phyloP scores from a whole-genome alignment of 2,113 vertebrate genomes.

The Cebidichthys violaceus region DNA sequence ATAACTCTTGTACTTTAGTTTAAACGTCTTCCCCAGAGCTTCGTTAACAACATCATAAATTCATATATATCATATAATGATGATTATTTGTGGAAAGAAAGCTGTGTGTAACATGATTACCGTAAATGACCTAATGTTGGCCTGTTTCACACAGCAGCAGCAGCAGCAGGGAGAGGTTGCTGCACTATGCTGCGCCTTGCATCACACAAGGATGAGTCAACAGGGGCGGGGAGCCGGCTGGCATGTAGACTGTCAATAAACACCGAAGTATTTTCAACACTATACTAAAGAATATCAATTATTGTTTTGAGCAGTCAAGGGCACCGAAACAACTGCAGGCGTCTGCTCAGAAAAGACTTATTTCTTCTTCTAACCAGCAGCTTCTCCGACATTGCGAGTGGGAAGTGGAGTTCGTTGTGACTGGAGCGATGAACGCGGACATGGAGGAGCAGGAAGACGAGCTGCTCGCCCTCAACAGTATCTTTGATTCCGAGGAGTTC shows the following conservation, averaged over 20 bases:
- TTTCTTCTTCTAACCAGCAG: neutral
- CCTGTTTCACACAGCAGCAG: neutral
- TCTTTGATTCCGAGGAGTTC: constrained; percentile 89
- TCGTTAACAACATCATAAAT: too few species aligned
- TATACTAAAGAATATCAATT: neutral
- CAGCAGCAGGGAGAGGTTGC: constrained; percentile 4
- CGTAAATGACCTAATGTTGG: neutral
- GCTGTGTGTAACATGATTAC: neutral
- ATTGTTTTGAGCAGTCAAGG: neutral
- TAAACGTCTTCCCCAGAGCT: neutral
- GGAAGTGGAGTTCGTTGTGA: neutral
- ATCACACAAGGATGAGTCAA: constrained; percentile 42
- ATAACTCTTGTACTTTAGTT: too few species aligned
- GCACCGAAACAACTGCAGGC: neutral
- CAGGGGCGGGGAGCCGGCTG: constrained; percentile 1
- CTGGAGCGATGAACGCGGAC: constrained; percentile 37
- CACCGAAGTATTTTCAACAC: neutral
- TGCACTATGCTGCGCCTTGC: neutral
- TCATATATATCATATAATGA: neutral
- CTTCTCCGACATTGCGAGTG: neutral
- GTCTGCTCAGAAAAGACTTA: neutral
- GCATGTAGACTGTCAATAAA: neutral
- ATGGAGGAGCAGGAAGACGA: constrained; percentile 84
- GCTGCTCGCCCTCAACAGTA: constrained; percentile 90
- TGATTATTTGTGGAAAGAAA: neutral